Base-by-base conservation (phyloP, 2,113 vertebrate genomes). In the Calyptommatus sinebrachiatus region DNA sequence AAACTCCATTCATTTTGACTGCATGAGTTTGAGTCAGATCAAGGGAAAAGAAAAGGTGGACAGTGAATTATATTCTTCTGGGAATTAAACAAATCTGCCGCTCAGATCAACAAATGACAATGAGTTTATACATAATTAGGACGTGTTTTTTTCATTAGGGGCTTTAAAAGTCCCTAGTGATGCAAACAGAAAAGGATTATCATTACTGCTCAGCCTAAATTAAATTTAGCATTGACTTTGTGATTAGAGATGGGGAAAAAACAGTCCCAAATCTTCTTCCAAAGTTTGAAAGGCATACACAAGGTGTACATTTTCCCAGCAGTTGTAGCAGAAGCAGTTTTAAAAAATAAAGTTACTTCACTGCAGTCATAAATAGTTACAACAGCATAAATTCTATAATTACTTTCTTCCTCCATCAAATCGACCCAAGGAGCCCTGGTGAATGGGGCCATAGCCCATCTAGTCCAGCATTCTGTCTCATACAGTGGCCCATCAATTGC, bases 1-100 rank as follows among this genome's bases (percentile, higher is more conserved):
- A 79, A 79, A 80, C 21, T 50, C 60, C 45, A 68, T 73, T 45
- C 65, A 22, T 14, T 20, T 80, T 46, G 68, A 45, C 78, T 65
- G n/a, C 69, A 31, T 31, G 28, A 31, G 70, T 65, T 35, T 73
- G 14, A 80, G 46, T 53, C 78, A 65, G 61, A 73, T 53, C 45
- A 50, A 72, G 22, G 62, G 6, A 46, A 70, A 71, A 62, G 2
- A 28, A 79, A 70, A 28, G 26, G 35, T 79, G 57, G 68, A 65
- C 61, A 50, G 22, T 45, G 9, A 80, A 65, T 72, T 28, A 65
- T 72, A 73, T 26, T 35, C 11, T 48, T 72, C 20, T 72, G 28
- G 22, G 41, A 72, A 72, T 53, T 24, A 35, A 67, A 53, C 46
- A 60, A 60, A 60, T 29, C 26, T 60, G 50, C 71, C 5, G 68